phyloP scores from a whole-genome alignment of 1,140 invertebrate species.

The Delia radicum region DNA sequence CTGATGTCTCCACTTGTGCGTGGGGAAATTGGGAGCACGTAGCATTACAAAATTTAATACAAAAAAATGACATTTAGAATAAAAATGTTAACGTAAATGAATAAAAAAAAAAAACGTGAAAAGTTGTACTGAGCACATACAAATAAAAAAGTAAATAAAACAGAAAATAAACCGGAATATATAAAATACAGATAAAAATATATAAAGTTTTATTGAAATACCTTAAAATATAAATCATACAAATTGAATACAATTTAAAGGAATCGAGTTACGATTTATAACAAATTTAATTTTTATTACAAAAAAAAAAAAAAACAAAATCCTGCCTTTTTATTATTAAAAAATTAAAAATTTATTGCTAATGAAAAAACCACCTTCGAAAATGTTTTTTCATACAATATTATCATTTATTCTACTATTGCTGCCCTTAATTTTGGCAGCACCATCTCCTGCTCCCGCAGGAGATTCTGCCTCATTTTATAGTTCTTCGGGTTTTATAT shows the following conservation, averaged over 20 bases:
- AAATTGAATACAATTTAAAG: not conserved
- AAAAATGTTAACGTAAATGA: not conserved
- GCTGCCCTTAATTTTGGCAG: not conserved
- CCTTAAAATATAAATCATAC: not conserved
- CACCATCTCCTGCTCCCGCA: not conserved
- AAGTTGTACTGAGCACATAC: not conserved
- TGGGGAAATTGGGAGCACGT: not conserved
- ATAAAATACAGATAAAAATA: not conserved
- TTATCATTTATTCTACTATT: not conserved
- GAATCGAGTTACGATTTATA: too few species aligned
- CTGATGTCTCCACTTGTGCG: not conserved
- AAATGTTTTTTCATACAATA: constrained; percentile 6
- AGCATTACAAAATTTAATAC: not conserved
- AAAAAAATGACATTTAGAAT: not conserved
- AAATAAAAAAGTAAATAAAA: not conserved
- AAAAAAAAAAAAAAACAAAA: not conserved
- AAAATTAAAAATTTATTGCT: not conserved
- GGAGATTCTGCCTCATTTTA: constrained; percentile 7
- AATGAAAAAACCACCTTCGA: constrained; percentile 19
- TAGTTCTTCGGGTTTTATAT: constrained; percentile 13
- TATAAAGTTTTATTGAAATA: not conserved
- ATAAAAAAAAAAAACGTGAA: not conserved
- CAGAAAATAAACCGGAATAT: too few species aligned
- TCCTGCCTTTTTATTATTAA: not conserved
- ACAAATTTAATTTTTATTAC: not conserved